Percentiles rank a stretch among this genome's conserved stretches.
phyloP scores from a whole-genome alignment of 2,888 invertebrate species.

The Lumbricus terrestris region DNA sequence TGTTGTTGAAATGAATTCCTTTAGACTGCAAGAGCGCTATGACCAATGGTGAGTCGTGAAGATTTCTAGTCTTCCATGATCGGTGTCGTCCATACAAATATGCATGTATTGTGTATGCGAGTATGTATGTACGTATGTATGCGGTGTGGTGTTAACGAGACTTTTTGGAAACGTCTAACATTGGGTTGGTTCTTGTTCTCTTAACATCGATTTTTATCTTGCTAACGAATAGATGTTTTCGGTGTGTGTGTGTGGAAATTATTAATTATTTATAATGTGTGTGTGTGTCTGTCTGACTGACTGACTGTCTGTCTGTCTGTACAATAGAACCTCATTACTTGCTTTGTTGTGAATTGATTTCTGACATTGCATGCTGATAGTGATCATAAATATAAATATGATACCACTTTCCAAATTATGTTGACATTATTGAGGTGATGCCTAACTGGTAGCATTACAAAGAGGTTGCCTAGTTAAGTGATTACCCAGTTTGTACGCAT shows the following conservation, averaged over 20 bases:
- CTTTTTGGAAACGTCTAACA: not conserved
- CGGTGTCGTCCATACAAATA: not conserved
- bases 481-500: not conserved
- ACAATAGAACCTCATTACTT: too few species aligned
- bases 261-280: too few species aligned
- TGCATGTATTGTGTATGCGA: too few species aligned
- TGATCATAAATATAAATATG: too few species aligned
- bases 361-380: too few species aligned
- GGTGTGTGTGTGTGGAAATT: too few species aligned
- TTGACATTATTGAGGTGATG: not conserved
- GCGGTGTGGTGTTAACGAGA: not conserved
- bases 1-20: not conserved
- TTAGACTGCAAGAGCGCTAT: conserved; percentile 26
- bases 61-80: not conserved
- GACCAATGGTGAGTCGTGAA: conserved; percentile 26
- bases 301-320: too few species aligned
- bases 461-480: too few species aligned
- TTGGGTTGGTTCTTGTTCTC: not conserved
- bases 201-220: not conserved
- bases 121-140: too few species aligned
- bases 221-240: not conserved
- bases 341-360: too few species aligned
- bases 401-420: too few species aligned
- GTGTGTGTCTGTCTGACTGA: too few species aligned
- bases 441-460: not conserved